Percentiles rank a stretch among this genome's conserved stretches.
phyloP scores from a whole-genome alignment of 2,113 vertebrate species.

The Agelaius phoeniceus region DNA sequence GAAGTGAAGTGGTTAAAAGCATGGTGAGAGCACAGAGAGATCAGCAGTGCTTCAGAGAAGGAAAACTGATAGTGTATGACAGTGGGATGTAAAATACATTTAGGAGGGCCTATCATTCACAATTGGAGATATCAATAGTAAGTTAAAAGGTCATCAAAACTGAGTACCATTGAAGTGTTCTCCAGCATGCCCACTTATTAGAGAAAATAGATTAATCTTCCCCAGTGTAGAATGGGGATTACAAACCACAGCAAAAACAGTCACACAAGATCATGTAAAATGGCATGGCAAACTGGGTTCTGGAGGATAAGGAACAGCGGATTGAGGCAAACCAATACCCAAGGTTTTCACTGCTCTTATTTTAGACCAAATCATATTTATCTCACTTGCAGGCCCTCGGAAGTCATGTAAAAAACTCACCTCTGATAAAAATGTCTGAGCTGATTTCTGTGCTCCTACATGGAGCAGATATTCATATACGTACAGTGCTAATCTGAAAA shows the following conservation, averaged over 20 bases:
- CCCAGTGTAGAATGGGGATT: background rate
- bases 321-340: background rate
- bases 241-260: background rate
- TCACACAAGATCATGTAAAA: background rate
- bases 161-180: background rate
- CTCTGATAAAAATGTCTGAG: conserved; percentile 98
- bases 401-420: conserved; percentile 75
- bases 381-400: background rate
- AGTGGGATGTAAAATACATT: background rate
- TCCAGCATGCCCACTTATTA: background rate
- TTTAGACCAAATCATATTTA: background rate
- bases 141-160: background rate
- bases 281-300: background rate
- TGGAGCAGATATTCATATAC: conserved; percentile 99
- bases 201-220: background rate
- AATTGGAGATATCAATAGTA: background rate
- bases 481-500: conserved; percentile 95
- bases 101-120: background rate
- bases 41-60: background rate
- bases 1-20: background rate
- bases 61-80: background rate
- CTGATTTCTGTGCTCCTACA: conserved; percentile 98
- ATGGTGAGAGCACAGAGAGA: background rate
- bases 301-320: background rate
- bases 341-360: background rate